Percentiles rank a stretch among this genome's conserved stretches.
These are phyloP conservation scores for Drosophila mauritiana DNA, from an alignment of 1,140 invertebrate genomes.

Conservation along the genomic window DNA sequence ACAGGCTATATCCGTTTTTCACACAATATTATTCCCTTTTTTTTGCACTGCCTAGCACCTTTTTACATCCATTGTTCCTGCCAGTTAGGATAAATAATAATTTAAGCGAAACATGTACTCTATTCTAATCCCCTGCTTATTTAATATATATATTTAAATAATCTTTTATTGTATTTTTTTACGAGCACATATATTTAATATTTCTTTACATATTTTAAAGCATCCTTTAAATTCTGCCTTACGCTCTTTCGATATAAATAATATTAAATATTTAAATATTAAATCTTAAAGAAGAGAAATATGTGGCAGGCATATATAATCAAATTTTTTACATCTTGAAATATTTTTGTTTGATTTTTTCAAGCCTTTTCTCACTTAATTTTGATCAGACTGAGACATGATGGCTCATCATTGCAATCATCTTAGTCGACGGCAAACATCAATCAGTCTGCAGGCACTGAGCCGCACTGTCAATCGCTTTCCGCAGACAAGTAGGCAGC, in stretches of 20 bases:
- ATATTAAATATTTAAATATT: too few relatives aligned
- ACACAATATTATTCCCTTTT: constrained; percentile 60
- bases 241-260: too few relatives aligned
- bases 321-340: background rate
- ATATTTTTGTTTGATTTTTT: background rate
- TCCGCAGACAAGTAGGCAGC: constrained; percentile 16
- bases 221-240: too few relatives aligned
- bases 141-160: too few relatives aligned
- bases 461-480: constrained; percentile 32
- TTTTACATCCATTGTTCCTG: constrained; percentile 2
- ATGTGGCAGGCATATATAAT: too few relatives aligned
- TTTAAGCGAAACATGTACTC: background rate
- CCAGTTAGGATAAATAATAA: background rate
- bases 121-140: too few relatives aligned
- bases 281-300: too few relatives aligned
- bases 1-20: constrained; percentile 66
- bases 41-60: background rate
- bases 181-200: too few relatives aligned
- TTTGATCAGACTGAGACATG: constrained; percentile 28
- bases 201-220: too few relatives aligned
- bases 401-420: constrained; percentile 37
- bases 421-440: constrained; percentile 44
- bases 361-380: constrained; percentile 14
- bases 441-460: constrained; percentile 36
- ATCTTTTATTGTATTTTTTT: too few relatives aligned